phyloP scores from a whole-genome alignment of 2,888 invertebrate genomes.

The Galerucella pusilla region DNA sequence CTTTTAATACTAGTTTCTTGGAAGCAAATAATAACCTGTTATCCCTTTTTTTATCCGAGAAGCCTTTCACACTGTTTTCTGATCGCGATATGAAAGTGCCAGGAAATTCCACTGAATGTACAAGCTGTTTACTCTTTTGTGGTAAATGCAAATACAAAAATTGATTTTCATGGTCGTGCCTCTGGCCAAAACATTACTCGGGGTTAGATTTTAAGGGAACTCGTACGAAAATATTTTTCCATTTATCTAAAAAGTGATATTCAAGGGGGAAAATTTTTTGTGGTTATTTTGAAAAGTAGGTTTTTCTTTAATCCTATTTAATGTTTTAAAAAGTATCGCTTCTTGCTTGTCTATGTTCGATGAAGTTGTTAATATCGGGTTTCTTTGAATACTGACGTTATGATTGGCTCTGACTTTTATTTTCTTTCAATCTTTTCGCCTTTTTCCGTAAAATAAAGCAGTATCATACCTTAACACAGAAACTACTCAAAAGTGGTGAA shows the following conservation, averaged over 20 bases:
- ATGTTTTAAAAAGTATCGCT: too few species aligned
- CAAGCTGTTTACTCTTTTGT: constrained; percentile 33
- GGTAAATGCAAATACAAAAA: constrained; percentile 27
- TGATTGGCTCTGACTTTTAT: too few species aligned
- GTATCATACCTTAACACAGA: too few species aligned
- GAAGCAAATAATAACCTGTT: constrained; percentile 28
- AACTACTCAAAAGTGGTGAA: too few species aligned
- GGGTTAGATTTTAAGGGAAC: constrained; percentile 2
- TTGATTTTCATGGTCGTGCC: constrained; percentile 30
- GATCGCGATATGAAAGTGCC: constrained; percentile 27
- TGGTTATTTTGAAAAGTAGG: too few species aligned
- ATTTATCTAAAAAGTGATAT: not conserved
- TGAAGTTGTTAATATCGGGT: too few species aligned
- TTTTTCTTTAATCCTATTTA: too few species aligned
- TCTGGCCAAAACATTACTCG: constrained; percentile 7
- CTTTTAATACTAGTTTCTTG: constrained; percentile 19
- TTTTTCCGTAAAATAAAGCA: too few species aligned
- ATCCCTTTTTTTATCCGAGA: constrained; percentile 24
- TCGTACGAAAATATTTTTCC: not conserved
- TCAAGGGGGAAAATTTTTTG: not conserved
- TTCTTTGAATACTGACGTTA: too few species aligned
- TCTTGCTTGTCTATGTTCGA: too few species aligned
- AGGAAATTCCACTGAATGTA: constrained; percentile 33
- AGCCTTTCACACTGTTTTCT: constrained; percentile 28
- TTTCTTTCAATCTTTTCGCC: too few species aligned